Conservation (phyloP, 2,113 vertebrate genomes). For the Rhinogobius similis region DNA sequence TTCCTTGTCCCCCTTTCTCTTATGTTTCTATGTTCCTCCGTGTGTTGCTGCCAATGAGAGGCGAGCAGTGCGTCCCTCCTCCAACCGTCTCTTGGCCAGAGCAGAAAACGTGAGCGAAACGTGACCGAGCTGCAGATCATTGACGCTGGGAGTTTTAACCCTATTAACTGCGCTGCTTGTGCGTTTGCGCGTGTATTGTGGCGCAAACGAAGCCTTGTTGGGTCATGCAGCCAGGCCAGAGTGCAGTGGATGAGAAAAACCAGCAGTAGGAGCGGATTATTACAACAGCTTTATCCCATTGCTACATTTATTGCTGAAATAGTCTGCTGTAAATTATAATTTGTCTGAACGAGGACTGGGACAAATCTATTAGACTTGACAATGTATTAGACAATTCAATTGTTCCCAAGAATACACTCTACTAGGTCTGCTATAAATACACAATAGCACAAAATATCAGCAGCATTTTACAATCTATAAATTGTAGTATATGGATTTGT, state of each 20-base stretch:
- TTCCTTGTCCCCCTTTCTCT: neutral
- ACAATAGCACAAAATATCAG: neutral
- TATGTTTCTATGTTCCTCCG: neutral
- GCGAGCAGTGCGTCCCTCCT: constrained; percentile 35
- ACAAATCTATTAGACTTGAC: too few species aligned
- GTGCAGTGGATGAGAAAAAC: too few species aligned
- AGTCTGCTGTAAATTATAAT: neutral
- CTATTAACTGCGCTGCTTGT: neutral
- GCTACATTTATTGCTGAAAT: neutral
- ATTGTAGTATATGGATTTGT: neutral
- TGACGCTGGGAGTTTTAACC: neutral
- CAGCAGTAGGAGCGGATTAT: constrained; percentile 23
- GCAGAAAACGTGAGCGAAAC: constrained; percentile 70
- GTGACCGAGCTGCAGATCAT: constrained; percentile 55
- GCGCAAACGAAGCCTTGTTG: neutral
- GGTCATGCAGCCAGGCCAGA: neutral
- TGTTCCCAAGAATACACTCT: too few species aligned
- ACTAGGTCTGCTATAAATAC: too few species aligned
- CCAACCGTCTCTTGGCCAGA: constrained; percentile 45
- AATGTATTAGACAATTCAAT: neutral
- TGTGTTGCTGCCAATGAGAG: constrained; percentile 35
- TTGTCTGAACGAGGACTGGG: too few species aligned
- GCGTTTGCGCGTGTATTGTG: neutral
- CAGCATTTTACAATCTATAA: neutral
- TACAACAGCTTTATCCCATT: neutral